Conservation (phyloP, 2,113 vertebrate species). For the Mormoops blainvillei region DNA sequence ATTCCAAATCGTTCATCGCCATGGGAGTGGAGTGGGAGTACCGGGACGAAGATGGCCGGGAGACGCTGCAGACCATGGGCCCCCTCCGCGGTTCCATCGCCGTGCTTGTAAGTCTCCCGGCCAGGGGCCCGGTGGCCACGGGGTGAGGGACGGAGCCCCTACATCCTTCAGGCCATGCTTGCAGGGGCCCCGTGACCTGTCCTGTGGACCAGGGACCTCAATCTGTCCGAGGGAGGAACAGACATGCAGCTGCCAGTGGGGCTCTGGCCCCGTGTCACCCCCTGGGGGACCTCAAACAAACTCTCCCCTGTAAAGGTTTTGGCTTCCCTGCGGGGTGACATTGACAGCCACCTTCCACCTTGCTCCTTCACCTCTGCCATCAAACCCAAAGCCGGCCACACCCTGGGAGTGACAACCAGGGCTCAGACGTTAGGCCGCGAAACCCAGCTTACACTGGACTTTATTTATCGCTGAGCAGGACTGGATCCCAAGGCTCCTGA, state of each 20-base stretch:
- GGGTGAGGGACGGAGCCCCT: neutral
- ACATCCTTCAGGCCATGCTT: neutral
- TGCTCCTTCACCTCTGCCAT: neutral
- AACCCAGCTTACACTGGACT: neutral
- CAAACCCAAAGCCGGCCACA: neutral
- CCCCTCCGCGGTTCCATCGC: conserved; percentile 88
- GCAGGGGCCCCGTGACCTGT: neutral
- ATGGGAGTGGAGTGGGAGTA: conserved; percentile 98
- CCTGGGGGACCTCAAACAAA: neutral
- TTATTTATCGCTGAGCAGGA: neutral
- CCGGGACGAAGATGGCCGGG: conserved; percentile 89
- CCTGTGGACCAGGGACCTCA: neutral
- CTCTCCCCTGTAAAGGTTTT: neutral
- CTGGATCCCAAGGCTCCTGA: neutral
- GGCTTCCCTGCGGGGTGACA: neutral
- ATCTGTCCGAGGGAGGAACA: neutral
- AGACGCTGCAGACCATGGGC: conserved; percentile 93
- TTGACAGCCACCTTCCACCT: neutral
- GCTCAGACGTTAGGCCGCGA: neutral
- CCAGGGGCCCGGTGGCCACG: rapidly evolving
- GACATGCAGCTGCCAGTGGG: rapidly evolving
- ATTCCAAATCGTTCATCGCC: conserved; percentile 89
- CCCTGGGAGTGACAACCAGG: neutral
- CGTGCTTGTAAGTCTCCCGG: conserved; percentile 86
- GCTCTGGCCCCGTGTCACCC: rapidly evolving